Base-by-base conservation (phyloP, 2,113 vertebrate genomes). In the Dromaius novaehollandiae region DNA sequence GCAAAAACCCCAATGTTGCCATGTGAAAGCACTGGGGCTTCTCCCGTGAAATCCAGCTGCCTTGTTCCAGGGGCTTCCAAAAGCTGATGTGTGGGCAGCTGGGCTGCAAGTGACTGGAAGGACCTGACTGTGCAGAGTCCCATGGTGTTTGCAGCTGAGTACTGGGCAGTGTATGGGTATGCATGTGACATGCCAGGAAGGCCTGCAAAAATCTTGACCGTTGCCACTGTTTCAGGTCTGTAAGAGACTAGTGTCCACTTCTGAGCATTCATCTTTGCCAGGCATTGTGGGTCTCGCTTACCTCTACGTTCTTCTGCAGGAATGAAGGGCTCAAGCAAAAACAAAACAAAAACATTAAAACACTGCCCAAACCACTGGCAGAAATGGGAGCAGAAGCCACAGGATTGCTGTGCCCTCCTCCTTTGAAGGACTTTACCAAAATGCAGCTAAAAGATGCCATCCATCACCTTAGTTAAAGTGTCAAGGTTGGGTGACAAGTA, bases 401-500 rank as follows among this genome's bases (percentile, higher is more conserved):
- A 4, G 4, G 40, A 26, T 16, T 42, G 21, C n/a, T 32, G 51
- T 5, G 7, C 1, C 5, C 53, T 64, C 55, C 26, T 5, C 12
- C 40, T 16, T 1, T 28, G 68, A 92, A 84, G 82, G 75, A 64
- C 55, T 68, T 34, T 12, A 1, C 0, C 18, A 13, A 58, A 2
- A 7, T 2, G 25, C 26, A 65, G 38, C 44, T 42, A 8, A n/a
- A 61, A 73, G 69, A 73, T 53, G 9, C 3, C 2, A 1, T 24
- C 22, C 3, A 0, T 44, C 51, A n/a, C 66, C 8, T 4, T 60
- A 48, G 68, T 80, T 22, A 3, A 10, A 40, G 71, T 22, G 5
- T 2, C 48, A 60, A 34, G 0, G 2, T 36, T 58, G 84, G 44
- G 77, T 0, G 5, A 8, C 40, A 20, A 70, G 79, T 2, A 46